Conservation (phyloP, 2,888 invertebrate genomes). For the Tenthredo distinguenda region DNA sequence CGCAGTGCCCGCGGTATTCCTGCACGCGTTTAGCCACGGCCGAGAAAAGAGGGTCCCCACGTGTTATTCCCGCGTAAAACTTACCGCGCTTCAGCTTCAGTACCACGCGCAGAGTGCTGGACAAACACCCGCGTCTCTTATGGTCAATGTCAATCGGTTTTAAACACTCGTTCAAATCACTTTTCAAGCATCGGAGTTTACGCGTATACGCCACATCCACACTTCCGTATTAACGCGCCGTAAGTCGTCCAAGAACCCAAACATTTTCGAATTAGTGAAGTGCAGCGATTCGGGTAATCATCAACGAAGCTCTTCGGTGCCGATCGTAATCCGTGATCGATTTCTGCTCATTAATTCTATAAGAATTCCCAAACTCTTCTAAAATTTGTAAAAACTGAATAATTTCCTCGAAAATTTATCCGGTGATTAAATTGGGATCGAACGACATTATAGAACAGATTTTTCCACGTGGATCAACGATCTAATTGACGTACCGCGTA, state of each 20-base stretch:
- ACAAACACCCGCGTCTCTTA: constrained; percentile 45
- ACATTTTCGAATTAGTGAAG: neutral
- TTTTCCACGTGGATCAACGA: neutral
- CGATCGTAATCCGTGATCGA: neutral
- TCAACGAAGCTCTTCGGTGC: neutral
- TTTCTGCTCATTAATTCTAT: neutral
- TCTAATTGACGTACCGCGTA: neutral
- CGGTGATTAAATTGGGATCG: neutral
- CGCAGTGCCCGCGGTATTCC: neutral
- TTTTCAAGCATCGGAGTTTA: neutral
- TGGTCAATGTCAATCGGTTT: constrained; percentile 22
- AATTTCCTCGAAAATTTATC: neutral
- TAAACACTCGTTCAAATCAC: constrained; percentile 24
- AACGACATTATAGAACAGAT: neutral
- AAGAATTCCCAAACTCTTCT: neutral
- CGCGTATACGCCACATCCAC: neutral
- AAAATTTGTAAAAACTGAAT: neutral
- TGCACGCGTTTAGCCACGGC: constrained; percentile 22
- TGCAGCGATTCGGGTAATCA: neutral
- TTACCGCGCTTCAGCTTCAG: neutral
- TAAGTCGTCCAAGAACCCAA: neutral
- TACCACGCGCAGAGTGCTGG: constrained; percentile 40
- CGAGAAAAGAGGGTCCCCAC: neutral
- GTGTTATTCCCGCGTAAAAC: constrained; percentile 41
- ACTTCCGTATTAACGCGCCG: neutral